A percentile compares a stretch with the other conserved stretches of the same genome.
phyloP scores from a whole-genome alignment of 2,888 invertebrate genomes.

The Belgica antarctica region DNA sequence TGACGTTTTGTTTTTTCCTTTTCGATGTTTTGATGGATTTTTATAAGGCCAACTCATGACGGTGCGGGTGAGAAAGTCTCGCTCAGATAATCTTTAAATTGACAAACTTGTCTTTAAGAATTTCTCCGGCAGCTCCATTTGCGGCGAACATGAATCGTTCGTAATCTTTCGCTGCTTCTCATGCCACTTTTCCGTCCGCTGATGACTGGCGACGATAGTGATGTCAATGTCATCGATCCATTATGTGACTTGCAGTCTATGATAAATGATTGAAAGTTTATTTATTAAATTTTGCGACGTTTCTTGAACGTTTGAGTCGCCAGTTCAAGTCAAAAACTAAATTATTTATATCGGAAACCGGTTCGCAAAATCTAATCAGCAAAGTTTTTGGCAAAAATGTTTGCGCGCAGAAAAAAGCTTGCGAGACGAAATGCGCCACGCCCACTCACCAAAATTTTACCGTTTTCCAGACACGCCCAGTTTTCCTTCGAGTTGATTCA shows the following conservation, averaged over 20 bases:
- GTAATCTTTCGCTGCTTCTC: constrained; percentile 5
- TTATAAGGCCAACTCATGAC: constrained; percentile 10
- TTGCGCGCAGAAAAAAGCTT: no score
- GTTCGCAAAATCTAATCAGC: background rate
- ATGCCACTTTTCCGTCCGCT: background rate
- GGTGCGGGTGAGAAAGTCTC: constrained; percentile 20
- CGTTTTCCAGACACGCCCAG: background rate
- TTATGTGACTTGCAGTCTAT: background rate
- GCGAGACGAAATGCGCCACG: background rate
- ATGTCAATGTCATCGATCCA: constrained; percentile 24
- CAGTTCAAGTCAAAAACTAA: background rate
- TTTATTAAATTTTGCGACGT: background rate
- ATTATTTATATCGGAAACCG: background rate
- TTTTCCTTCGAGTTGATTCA: no score
- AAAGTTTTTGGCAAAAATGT: no score
- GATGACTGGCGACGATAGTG: constrained; percentile 26
- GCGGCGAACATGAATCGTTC: constrained; percentile 23
- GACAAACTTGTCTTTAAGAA: constrained; percentile 22
- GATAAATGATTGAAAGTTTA: constrained; percentile 23
- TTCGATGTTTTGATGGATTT: constrained; percentile 30
- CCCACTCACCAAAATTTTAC: constrained; percentile 9
- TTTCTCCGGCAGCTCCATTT: background rate
- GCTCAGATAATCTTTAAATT: constrained; percentile 24
- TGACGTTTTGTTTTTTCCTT: constrained; percentile 36
- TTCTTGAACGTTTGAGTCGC: background rate